A percentile compares a stretch with the other conserved stretches of the same genome.
Evolutionary conservation across 1,140 invertebrate genomes (phyloP).

Genomic region (Rhyzopertha dominica): DNA sequence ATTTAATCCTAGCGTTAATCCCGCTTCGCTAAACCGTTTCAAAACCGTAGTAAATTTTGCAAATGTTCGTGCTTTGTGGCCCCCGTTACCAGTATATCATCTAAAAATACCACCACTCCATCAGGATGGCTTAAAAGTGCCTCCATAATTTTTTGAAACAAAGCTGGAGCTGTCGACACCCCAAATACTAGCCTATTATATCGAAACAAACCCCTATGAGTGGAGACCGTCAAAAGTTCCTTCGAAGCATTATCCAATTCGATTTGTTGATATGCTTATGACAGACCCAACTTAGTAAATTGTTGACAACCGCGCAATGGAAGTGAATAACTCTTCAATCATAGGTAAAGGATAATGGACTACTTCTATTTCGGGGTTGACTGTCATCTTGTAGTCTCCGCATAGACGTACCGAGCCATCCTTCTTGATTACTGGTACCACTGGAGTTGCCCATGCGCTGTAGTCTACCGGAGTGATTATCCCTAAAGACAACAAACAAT

Average conservation of each 20-base stretch:
- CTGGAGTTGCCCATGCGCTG: neutral
- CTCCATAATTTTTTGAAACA: too few relatives aligned
- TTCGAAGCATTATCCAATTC: conserved; percentile 5
- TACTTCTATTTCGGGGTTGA: conserved; percentile 24
- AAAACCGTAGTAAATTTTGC: conserved; percentile 1
- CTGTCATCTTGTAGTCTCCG: conserved; percentile 3
- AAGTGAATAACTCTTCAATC: conserved; percentile 17
- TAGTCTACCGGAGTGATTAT: conserved; percentile 8
- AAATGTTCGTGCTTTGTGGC: conserved; percentile 6
- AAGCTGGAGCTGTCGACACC: too few relatives aligned
- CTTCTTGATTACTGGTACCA: neutral
- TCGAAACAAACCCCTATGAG: conserved; percentile 5
- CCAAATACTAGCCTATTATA: too few relatives aligned
- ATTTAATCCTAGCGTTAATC: too few relatives aligned
- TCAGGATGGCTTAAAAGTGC: too few relatives aligned
- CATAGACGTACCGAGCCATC: neutral
- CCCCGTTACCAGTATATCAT: conserved; percentile 13
- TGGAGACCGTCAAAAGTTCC: conserved; percentile 4
- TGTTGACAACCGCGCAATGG: conserved; percentile 5
- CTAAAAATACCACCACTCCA: too few relatives aligned
- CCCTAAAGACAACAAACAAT: conserved; percentile 9
- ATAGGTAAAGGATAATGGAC: conserved; percentile 21
- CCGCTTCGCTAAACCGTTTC: conserved; percentile 1
- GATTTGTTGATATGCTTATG: conserved; percentile 10
- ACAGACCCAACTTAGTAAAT: conserved; percentile 9